Conservation (phyloP, 2,888 invertebrate genomes). For the Tanaodytes sp. region DNA sequence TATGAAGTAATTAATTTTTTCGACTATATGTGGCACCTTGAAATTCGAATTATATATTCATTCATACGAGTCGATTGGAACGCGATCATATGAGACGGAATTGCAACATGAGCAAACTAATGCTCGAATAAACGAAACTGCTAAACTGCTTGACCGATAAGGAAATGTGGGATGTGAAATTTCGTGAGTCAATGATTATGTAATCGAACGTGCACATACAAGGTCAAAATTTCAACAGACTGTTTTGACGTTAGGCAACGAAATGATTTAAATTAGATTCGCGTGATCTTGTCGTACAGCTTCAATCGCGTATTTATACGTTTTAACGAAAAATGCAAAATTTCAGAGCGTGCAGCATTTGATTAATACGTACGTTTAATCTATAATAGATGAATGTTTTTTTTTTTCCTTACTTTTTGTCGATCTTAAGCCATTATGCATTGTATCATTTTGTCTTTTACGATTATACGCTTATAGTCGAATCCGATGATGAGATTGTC, state of each 20-base stretch:
- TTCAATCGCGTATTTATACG: background rate
- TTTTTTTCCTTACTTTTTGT: too few relatives aligned
- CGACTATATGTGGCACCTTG: too few relatives aligned
- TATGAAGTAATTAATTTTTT: too few relatives aligned
- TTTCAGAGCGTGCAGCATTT: too few relatives aligned
- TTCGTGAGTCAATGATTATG: slow-evolving; percentile 15
- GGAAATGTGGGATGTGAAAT: slow-evolving; percentile 25
- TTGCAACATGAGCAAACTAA: too few relatives aligned
- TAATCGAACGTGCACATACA: slow-evolving; percentile 54
- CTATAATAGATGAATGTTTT: too few relatives aligned
- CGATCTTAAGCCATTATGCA: background rate
- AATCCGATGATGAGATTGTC: slow-evolving; percentile 23
- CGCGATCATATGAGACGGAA: too few relatives aligned
- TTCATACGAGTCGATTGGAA: too few relatives aligned
- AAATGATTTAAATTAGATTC: slow-evolving; percentile 59
- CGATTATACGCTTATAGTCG: slow-evolving; percentile 28
- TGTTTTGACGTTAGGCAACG: slow-evolving; percentile 58
- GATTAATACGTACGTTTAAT: too few relatives aligned
- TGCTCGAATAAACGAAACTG: slow-evolving; percentile 8
- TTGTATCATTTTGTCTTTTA: slow-evolving; percentile 21
- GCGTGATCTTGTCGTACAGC: too few relatives aligned
- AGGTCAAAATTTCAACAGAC: slow-evolving; percentile 61
- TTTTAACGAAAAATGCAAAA: too few relatives aligned
- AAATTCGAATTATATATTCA: too few relatives aligned
- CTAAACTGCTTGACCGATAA: slow-evolving; percentile 29